A percentile compares a stretch with the other conserved stretches of the same genome.
Evolutionary conservation across 2,113 vertebrate genomes (phyloP).

Genomic region (Chaetops frenatus): DNA sequence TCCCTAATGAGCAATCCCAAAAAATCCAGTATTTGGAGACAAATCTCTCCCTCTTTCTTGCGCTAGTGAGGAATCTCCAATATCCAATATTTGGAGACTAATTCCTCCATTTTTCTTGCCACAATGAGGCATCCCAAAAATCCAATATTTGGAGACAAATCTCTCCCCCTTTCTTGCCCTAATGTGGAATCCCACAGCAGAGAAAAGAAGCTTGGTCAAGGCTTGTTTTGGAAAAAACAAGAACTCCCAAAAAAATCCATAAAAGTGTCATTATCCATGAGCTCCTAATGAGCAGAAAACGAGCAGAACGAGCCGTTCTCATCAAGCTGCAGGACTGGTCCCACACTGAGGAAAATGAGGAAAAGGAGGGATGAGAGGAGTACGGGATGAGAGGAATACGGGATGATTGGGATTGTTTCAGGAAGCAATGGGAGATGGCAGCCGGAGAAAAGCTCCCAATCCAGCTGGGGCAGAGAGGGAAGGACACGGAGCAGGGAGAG

Average conservation of each 20-base stretch:
- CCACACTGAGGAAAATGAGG: not conserved
- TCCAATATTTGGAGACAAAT: not conserved
- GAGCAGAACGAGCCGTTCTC: not conserved
- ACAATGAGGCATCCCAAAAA: not conserved
- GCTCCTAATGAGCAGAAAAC: constrained; percentile 10
- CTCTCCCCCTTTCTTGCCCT: not conserved
- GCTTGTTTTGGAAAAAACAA: not conserved
- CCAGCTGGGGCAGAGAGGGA: not conserved
- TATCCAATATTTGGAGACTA: not conserved
- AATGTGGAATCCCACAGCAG: not conserved
- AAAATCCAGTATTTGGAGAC: not conserved
- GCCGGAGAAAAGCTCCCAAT: constrained; percentile 7
- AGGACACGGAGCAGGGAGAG: not conserved
- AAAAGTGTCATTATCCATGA: not conserved
- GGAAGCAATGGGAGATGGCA: constrained; percentile 32
- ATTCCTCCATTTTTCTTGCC: not conserved
- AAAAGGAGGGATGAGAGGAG: not conserved
- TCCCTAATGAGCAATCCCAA: not conserved
- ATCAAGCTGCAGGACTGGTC: not conserved
- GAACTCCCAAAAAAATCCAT: not conserved
- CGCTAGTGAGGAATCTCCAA: not conserved
- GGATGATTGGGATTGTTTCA: not conserved
- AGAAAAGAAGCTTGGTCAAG: not conserved
- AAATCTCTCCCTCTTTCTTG: not conserved
- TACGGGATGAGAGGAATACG: not conserved